phyloP scores from a whole-genome alignment of 2,797 vertebrate genomes.

The Cynopterus sphinx region DNA sequence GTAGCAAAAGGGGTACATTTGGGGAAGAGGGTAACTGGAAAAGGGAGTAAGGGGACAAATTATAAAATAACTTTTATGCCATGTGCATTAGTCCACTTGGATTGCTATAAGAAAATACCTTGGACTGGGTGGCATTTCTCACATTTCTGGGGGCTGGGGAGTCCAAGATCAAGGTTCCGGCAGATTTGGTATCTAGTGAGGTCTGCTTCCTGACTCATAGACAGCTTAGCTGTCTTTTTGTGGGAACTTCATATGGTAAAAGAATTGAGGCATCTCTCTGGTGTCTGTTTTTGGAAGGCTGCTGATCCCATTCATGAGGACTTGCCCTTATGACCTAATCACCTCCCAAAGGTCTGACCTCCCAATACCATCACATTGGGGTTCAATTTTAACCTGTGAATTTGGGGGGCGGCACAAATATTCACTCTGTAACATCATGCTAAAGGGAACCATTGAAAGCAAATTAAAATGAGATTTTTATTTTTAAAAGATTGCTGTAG shows the following conservation, averaged over 20 bases:
- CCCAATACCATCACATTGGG: background rate
- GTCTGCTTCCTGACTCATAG: background rate
- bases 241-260: background rate
- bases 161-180: background rate
- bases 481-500: background rate
- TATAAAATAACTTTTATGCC: background rate
- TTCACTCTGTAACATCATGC: background rate
- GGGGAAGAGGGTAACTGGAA: background rate
- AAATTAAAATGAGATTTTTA: constrained; percentile 1
- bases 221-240: background rate
- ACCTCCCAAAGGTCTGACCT: background rate
- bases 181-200: background rate
- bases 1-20: background rate
- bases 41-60: background rate
- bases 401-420: background rate
- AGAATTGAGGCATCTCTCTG: background rate
- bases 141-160: background rate
- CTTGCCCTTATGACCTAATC: background rate
- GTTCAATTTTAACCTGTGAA: background rate
- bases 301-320: background rate
- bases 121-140: background rate
- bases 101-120: background rate
- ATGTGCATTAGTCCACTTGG: background rate
- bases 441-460: background rate
- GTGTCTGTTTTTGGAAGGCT: background rate